phyloP scores from a whole-genome alignment of 2,888 invertebrate genomes.

The Chymomyza procnemis region DNA sequence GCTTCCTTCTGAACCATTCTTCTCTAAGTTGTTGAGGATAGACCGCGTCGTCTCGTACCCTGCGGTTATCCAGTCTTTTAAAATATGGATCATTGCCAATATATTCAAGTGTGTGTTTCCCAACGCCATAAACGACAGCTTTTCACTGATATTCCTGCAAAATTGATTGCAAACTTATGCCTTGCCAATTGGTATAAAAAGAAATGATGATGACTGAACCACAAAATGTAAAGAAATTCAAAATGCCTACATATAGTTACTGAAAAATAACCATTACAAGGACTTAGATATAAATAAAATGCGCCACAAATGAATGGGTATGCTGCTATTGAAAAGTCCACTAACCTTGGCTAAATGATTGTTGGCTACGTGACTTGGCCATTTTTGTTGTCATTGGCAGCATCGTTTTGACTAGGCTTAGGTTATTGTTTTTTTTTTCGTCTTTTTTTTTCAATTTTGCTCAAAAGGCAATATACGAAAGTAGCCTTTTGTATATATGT shows the following conservation, averaged over 20 bases:
- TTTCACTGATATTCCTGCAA: no score
- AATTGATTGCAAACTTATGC: no score
- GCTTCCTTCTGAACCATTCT: no score
- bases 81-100: no score
- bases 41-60: no score
- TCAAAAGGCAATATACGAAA: slow-evolving; percentile 1
- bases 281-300: not conserved
- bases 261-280: no score
- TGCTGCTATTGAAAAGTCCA: not conserved
- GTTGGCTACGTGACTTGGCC: slow-evolving; percentile 36
- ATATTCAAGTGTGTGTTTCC: no score
- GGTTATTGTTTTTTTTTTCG: slow-evolving; percentile 31
- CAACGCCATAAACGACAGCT: no score
- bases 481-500: not conserved
- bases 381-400: slow-evolving; percentile 11
- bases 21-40: no score
- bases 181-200: no score
- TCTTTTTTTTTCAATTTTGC: slow-evolving; percentile 34
- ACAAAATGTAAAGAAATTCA: not conserved
- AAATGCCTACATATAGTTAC: not conserved
- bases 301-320: not conserved
- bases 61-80: no score
- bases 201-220: no score
- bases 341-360: not conserved
- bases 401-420: slow-evolving; percentile 11